These are phyloP conservation scores for Phragmatobia fuliginosa DNA, from an alignment of 2,888 invertebrate genomes.

Conservation along the genomic window DNA sequence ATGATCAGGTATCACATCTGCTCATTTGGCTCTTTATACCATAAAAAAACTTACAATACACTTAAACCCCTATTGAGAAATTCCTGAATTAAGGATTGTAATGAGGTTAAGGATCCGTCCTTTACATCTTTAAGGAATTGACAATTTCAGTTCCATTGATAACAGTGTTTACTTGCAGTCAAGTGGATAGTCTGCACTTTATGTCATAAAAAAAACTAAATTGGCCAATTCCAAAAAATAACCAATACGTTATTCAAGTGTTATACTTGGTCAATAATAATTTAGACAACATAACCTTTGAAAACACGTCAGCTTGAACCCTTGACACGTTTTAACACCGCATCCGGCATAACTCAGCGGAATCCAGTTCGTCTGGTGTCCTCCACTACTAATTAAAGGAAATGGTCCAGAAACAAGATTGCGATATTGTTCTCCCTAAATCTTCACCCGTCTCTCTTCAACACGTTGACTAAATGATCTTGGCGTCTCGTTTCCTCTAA, in stretches of 20 bases:
- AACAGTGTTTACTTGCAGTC: too few relatives aligned
- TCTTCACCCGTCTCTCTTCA: conserved; percentile 58
- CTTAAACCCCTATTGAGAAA: too few relatives aligned
- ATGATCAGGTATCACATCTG: too few relatives aligned
- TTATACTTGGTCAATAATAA: background rate
- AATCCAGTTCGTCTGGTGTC: conserved; percentile 77
- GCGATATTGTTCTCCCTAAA: conserved; percentile 84
- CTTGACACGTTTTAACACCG: conserved; percentile 55
- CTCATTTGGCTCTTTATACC: too few relatives aligned
- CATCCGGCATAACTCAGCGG: conserved; percentile 74
- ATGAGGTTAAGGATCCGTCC: too few relatives aligned
- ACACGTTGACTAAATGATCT: conserved; percentile 26
- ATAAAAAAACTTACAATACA: too few relatives aligned
- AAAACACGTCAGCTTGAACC: conserved; percentile 18
- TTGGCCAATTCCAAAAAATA: background rate
- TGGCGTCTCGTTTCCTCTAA: conserved; percentile 69
- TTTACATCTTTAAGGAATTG: too few relatives aligned
- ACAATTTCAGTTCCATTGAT: background rate
- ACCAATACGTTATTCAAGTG: background rate
- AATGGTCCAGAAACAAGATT: conserved; percentile 87
- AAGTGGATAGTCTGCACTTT: background rate
- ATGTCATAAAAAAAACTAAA: background rate
- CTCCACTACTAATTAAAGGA: conserved; percentile 85
- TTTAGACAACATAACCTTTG: background rate
- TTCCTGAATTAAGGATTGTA: too few relatives aligned